Conservation (phyloP, 2,888 invertebrate genomes). For the Zygothrica quintamaculata region DNA sequence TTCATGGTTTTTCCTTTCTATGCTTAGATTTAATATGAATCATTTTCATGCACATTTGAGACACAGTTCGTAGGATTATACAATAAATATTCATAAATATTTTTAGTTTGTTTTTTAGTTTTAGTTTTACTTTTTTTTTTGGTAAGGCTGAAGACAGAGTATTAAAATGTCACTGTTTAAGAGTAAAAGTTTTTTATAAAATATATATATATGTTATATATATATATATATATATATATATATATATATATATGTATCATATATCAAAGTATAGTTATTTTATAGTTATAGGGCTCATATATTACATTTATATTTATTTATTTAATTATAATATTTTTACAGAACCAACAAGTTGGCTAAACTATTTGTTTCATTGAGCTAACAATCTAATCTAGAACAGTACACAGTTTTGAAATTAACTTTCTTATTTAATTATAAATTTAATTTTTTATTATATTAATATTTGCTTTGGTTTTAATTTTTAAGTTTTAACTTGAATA, state of each 20-base stretch:
- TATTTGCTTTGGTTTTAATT: constrained; percentile 21
- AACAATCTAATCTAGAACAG: constrained; percentile 50
- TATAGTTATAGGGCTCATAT: constrained; percentile 53
- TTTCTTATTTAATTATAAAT: neutral
- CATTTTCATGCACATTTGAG: constrained; percentile 36
- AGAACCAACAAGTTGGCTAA: constrained; percentile 31
- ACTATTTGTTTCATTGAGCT: constrained; percentile 41
- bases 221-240: constrained; percentile 61
- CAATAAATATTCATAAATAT: constrained; percentile 8
- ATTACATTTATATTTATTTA: constrained; percentile 55
- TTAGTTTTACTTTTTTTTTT: constrained; percentile 31
- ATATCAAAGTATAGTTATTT: constrained; percentile 69
- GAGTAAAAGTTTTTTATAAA: constrained; percentile 78
- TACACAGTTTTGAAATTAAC: constrained; percentile 21
- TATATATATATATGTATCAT: constrained; percentile 55
- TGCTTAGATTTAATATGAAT: constrained; percentile 38
- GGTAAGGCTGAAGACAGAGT: constrained; percentile 77
- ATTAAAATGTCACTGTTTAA: constrained; percentile 68
- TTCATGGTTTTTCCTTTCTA: constrained; percentile 41
- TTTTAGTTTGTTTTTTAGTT: constrained; percentile 24
- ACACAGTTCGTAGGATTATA: constrained; percentile 18
- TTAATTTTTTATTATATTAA: constrained; percentile 14
- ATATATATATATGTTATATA: constrained; percentile 68
- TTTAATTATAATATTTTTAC: constrained; percentile 47
- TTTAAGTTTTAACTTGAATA: constrained; percentile 59